These are phyloP conservation scores for Tetrax tetrax DNA, from an alignment of 2,113 vertebrate genomes.

Conservation along the genomic window DNA sequence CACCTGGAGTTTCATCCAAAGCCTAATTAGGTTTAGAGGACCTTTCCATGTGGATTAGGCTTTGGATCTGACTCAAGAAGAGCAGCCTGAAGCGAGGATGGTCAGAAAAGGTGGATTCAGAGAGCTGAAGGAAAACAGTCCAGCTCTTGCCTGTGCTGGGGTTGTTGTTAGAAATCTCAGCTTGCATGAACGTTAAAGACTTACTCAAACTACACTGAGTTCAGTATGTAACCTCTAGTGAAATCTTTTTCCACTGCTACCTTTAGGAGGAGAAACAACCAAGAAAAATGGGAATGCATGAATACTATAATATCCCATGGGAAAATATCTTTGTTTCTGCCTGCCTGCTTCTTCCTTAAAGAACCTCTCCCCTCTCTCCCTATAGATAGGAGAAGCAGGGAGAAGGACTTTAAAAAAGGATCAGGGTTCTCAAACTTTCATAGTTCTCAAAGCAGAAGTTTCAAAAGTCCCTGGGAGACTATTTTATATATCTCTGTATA, in stretches of 20 bases:
- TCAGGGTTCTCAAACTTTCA: not conserved
- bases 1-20: not conserved
- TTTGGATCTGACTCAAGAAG: not conserved
- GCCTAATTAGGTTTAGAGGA: not conserved
- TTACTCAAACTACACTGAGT: not conserved
- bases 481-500: not conserved
- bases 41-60: not conserved
- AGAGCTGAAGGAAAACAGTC: not conserved
- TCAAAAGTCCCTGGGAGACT: not conserved
- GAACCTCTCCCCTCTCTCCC: not conserved
- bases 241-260: not conserved
- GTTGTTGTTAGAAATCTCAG: not conserved
- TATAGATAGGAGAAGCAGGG: not conserved
- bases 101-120: not conserved
- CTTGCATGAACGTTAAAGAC: not conserved
- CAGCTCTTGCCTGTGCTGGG: not conserved
- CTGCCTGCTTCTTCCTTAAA: not conserved
- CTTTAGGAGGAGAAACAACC: not conserved
- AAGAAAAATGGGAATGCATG: not conserved
- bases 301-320: not conserved
- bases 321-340: not conserved
- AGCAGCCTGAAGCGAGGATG: not conserved
- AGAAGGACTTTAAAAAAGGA: not conserved
- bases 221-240: not conserved
- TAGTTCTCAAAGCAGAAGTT: not conserved